Base-by-base conservation (phyloP, 2,888 invertebrate genomes). In the Scaptomyza cyrtandrae region DNA sequence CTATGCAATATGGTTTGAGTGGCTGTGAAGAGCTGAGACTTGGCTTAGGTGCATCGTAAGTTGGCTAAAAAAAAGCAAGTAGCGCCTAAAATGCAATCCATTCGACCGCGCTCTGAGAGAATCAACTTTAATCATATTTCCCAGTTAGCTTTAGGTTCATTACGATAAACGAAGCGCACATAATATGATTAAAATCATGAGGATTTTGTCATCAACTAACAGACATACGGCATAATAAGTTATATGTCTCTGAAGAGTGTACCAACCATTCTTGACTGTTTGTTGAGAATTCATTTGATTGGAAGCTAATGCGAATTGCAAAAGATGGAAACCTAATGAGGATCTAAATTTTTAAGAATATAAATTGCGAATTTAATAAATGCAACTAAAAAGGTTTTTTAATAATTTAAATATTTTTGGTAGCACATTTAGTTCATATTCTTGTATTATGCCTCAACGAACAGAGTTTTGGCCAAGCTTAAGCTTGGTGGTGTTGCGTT, bases 81-180 rank as follows among this genome's bases (percentile, higher is more conserved):
- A 27, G 27, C 44, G 52, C 62, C 67, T 49, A 53, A 62, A 71
- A 43, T 45, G 29, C 37, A 65, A 54, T 59, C 61, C 52, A 43
- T 55, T 73, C 55, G 50, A 64, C 58, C 10, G 46, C 7, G 24
- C 10, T 33, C 29, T 24, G 10, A 56, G 41, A 35, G 49, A 16
- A 52, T 43, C 45, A 41, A 41, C 39, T 56, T 53, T 16, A 53
- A 35, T 37, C 13, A 35, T 29, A 44, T 56, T 56, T 44, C 9
- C 49, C 67, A 75, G 71, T 75, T 67, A 75, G 35, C 39, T 14
- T 29, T 19, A 24, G n/a, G 14, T 24, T 14, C 39, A 41, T 44
- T 49, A 19, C 43, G 48, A 24, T 31, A 10, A 52, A 37, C 14
- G 13, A 33, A 24, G n/a, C 27, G 19, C 10, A 43, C 27, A 48